A percentile compares a stretch with the other conserved stretches of the same genome.
phyloP scores from a whole-genome alignment of 2,888 invertebrate genomes.

The Phoronis australis region DNA sequence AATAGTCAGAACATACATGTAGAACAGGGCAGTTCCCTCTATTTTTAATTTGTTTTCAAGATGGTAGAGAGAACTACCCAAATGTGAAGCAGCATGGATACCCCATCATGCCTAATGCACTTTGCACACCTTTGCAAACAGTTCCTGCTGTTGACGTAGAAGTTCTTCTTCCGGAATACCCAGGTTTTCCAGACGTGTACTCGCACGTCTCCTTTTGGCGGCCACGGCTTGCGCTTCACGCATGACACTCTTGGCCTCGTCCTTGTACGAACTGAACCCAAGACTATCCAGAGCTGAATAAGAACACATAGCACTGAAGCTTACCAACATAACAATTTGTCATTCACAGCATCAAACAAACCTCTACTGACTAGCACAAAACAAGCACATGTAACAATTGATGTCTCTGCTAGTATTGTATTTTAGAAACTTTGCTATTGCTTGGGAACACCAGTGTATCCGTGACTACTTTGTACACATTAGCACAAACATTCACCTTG shows the following conservation, averaged over 20 bases:
- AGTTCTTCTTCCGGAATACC: constrained; percentile 98
- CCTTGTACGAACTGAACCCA: constrained; percentile 88
- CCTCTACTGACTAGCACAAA: neutral
- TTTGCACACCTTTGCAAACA: constrained; percentile 74
- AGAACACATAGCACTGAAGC: constrained; percentile 14
- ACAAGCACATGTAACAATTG: neutral
- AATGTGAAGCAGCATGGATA: too few species aligned
- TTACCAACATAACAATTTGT: neutral
- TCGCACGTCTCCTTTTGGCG: constrained; percentile 85
- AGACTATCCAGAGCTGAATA: constrained; percentile 74
- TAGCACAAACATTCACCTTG: too few species aligned
- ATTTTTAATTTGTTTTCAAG: too few species aligned
- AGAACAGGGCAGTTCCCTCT: too few species aligned
- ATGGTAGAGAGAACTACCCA: too few species aligned
- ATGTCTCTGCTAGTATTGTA: too few species aligned
- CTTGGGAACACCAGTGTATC: too few species aligned
- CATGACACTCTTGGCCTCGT: constrained; percentile 91
- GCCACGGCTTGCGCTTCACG: constrained; percentile 95
- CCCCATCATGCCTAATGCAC: too few species aligned
- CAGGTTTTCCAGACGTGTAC: constrained; percentile 91
- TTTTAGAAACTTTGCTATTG: too few species aligned
- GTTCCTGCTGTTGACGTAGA: constrained; percentile 89
- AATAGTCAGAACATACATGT: neutral
- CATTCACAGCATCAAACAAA: constrained; percentile 3
- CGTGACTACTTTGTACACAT: too few species aligned